Evolutionary conservation across 2,888 invertebrate species (phyloP), one percentile per base, ranked within the genome.

Genomic region (Fabriciana adippe): DNA sequence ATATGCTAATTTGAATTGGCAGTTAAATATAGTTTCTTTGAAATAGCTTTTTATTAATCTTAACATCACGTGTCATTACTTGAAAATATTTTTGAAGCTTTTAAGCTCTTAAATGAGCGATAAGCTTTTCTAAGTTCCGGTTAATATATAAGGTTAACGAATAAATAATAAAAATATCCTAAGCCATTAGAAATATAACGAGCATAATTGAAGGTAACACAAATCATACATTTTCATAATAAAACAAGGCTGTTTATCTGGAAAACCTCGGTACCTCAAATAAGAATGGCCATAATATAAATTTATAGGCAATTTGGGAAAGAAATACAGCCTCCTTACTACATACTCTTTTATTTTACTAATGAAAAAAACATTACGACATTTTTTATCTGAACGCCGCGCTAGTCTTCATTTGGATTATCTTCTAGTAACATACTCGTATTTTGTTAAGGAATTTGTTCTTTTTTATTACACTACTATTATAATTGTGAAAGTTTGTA

Each of bases 231-330:
- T 77, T 79, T 83, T 83, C 82, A 84, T 83, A 87, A 85, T 85
- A 70, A 83, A 83, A 77, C 81, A 82, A 77, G 79, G 78, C 81
- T 87, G 88, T 89, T 89, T 89, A 87, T 87, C 84, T 82, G 80
- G 76, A 81, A 84, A 87, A 85, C 86, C 85, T 83, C 83, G 81
- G 86, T 86, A 86, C 88, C 87, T 88, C 88, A 85, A 90, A 88
- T 82, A 84, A 86, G 85, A 88, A 85, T 82, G 88, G 88, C 87
- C 81, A 89, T 91, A 91, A 91, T 90, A 90, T 85, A 88, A 91
- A 90, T 89, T 91, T 90, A 90, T 90, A 86, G 91, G 86, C 90
- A 90, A 90, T 91, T 90, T 89, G 81, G 79, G 79, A 80, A 76
- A 87, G 84, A 90, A 86, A 87, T 88, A 89, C 86, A 75, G 83